Evolutionary conservation across 2,113 vertebrate species (phyloP), one percentile per base, ranked within the genome.

Genomic region (Melanerpes formicivorus): DNA sequence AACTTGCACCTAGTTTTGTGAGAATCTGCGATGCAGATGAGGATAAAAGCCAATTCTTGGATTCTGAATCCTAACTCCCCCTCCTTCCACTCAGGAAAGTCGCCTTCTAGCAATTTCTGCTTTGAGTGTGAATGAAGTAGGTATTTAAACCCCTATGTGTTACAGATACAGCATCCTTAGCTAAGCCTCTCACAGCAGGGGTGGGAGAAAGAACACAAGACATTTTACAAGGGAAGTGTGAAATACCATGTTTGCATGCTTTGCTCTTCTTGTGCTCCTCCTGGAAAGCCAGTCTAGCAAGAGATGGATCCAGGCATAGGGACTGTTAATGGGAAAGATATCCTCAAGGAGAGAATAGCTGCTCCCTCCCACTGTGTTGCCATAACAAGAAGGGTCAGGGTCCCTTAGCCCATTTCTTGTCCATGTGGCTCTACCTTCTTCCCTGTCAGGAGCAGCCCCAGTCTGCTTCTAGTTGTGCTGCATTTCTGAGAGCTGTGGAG

Each of bases 81-180:
- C 87, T 90, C 93, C 40, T 89, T 96, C 74, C 88, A 86, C 9
- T 46, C 2, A 12, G 93, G 87, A 95, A 89, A 90, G 82, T 85
- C 92, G 81, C 91, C 92, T 96, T 96, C 94, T 80, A 95, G 90
- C 81, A 96, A 67, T 54, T 92, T 92, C 79, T 90, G 80, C 75
- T 85, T 67, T 93, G 76, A 82, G 81, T 34, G 58, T 92, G 84
- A 93, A 96, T 89, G 91, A 87, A 93, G 84, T 46, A 78, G 75
- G 72, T 93, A 92, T 92, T 96, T 93, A 96, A 89, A 93, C 70
- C 80, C 40, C 76, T 32, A 14, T 73, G 62, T 81, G 30, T 91
- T 86, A 84, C 16, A 78, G 90, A 71, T 52, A 55, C 56, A 52
- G 40, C 69, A 62, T 88, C 66, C 77, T 80, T 50, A 86, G 70